Evolutionary conservation across 2,888 invertebrate species (phyloP), one percentile per base, ranked within the genome.

Genomic region (Cyclophora albipunctata): DNA sequence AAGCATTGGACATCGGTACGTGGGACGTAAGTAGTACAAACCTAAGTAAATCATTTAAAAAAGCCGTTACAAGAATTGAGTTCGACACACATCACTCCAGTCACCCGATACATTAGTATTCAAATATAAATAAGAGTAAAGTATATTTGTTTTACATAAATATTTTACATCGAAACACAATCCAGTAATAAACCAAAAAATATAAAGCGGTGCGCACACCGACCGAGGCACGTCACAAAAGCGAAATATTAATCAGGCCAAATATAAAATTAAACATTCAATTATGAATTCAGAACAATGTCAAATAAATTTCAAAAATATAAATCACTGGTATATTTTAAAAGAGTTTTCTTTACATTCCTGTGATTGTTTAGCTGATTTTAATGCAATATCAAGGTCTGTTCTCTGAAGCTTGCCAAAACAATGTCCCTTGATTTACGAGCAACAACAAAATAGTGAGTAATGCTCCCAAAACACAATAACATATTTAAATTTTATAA

Each of bases 331-430:
- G 52, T 55, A 55, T 59, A 57, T 59, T 43, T 73, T 64, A 61
- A 70, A 70, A 69, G 61, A 64, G 63, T 61, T 62, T 63, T 61
- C 63, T 54, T 63, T 60, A 57, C 52, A 63, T 67, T 63, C 60
- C 47, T 45, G 52, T 62, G 65, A 75, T 74, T 71, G 73, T 75
- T 72, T 64, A 63, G 43, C 34, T 62, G 63, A 68, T 71, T 71
- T 71, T 73, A 73, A 75, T 71, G 68, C 68, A 61, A 53, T 55
- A 62, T 60, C 79, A 75, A 79, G 79, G 82, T 64, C 73, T 59
- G 47, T 50, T 47, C 54, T 52, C 57, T 58, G 57, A 54, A 54
- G 64, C 62, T 73, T 75, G 80, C 79, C 81, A 81, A 79, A 71
- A 74, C 65, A 62, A 61, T 73, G 64, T 69, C 67, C 62, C 62